phyloP scores from a whole-genome alignment of 2,113 vertebrate species.

The Aldabrachelys gigantea region DNA sequence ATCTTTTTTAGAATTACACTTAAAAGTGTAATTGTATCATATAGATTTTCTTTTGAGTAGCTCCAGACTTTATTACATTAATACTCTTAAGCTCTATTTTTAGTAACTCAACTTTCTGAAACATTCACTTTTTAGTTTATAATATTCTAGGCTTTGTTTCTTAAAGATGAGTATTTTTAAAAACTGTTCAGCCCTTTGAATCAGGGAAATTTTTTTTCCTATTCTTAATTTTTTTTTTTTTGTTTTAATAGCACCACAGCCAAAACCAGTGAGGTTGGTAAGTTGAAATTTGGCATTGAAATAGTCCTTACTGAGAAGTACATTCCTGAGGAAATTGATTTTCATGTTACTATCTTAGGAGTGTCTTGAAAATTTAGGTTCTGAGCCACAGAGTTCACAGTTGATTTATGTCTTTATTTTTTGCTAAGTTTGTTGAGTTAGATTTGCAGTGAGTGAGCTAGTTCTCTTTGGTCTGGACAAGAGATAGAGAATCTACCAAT shows the following conservation, averaged over 20 bases:
- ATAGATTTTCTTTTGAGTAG: neutral
- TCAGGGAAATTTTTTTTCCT: neutral
- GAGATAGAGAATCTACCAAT: neutral
- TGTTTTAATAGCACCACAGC: conserved; percentile 39
- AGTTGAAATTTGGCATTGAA: conserved; percentile 41
- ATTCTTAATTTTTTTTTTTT: neutral
- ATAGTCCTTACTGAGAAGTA: conserved; percentile 49
- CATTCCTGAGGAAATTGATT: conserved; percentile 73
- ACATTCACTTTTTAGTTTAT: conserved; percentile 25
- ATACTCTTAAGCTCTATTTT: neutral
- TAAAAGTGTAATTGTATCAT: neutral
- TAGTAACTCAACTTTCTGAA: neutral
- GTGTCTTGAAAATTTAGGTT: conserved; percentile 63
- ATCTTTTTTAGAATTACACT: neutral
- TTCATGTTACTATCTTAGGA: conserved; percentile 56
- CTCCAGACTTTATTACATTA: neutral
- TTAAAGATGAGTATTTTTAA: conserved; percentile 44
- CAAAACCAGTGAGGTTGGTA: conserved; percentile 44
- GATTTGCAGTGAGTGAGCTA: conserved; percentile 14
- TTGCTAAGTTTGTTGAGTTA: conserved; percentile 7
- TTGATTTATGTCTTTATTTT: conserved; percentile 53
- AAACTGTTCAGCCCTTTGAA: neutral
- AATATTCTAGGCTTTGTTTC: neutral
- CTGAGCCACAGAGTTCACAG: conserved; percentile 38
- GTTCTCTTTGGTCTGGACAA: neutral